These are phyloP conservation scores for Thermophis baileyi DNA, from an alignment of 2,113 vertebrate species.

Conservation along the genomic window DNA sequence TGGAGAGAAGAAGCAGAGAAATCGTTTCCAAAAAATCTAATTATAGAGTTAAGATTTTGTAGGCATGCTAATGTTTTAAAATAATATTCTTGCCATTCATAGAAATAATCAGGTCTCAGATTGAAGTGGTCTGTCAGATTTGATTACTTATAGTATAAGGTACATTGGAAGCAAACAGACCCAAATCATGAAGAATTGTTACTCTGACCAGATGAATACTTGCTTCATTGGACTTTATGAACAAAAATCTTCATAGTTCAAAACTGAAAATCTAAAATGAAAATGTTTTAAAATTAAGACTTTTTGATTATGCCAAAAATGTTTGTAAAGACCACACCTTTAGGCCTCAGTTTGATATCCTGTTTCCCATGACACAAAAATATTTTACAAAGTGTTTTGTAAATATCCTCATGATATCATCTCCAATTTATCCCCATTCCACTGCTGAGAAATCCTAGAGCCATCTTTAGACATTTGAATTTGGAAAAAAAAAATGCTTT, in stretches of 20 bases:
- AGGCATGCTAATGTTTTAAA: background rate
- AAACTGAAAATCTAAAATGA: background rate
- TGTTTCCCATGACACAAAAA: background rate
- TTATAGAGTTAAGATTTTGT: background rate
- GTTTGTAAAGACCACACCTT: background rate
- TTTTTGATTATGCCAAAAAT: background rate
- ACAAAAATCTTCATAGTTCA: background rate
- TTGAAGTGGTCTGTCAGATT: background rate
- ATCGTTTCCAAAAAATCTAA: background rate
- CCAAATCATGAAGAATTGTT: background rate
- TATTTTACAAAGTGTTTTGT: background rate
- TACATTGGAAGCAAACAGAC: background rate
- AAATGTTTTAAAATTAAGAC: background rate
- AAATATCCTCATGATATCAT: background rate
- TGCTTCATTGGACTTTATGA: background rate
- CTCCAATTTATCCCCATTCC: background rate
- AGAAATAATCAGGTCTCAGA: background rate
- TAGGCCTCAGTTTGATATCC: background rate
- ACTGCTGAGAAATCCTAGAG: background rate
- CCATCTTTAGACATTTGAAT: background rate
- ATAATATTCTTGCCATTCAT: background rate
- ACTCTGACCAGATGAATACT: background rate
- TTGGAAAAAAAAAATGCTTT: background rate
- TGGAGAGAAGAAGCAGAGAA: background rate
- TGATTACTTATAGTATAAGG: background rate